A percentile compares a stretch with the other conserved stretches of the same genome.
Conservation (phyloP, 2,113 vertebrate genomes). For the Thryonomys swinderianus region DNA sequence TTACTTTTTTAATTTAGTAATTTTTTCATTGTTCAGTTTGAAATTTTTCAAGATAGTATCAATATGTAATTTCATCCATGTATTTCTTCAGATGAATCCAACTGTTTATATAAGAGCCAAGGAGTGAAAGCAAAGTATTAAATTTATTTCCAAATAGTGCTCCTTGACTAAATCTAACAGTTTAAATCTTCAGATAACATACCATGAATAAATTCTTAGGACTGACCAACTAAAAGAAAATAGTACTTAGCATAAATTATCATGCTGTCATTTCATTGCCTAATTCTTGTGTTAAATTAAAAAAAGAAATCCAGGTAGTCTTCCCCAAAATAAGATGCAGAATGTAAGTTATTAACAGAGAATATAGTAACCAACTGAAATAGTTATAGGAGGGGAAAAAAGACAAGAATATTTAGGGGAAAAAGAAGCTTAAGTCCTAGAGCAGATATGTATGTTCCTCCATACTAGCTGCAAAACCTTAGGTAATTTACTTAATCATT, state of each 20-base stretch:
- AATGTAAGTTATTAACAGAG: not conserved
- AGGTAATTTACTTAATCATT: not conserved
- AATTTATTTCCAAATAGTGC: slow-evolving; percentile 2
- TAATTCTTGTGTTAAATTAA: slow-evolving; percentile 15
- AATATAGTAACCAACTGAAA: not conserved
- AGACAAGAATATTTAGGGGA: not conserved
- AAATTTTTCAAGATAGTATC: slow-evolving; percentile 30
- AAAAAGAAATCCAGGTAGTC: slow-evolving; percentile 33
- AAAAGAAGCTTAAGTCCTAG: not conserved
- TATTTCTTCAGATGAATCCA: slow-evolving; percentile 18
- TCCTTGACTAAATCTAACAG: slow-evolving; percentile 9
- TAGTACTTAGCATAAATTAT: not conserved
- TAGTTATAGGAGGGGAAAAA: not conserved
- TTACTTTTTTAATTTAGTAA: not conserved
- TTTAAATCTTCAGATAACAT: not conserved
- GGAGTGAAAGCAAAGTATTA: not conserved
- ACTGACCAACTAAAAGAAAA: slow-evolving; percentile 7
- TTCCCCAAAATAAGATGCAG: not conserved
- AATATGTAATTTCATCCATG: not conserved
- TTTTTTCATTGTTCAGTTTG: slow-evolving; percentile 12
- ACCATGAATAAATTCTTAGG: not conserved
- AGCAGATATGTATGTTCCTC: not conserved
- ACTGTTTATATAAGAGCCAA: not conserved
- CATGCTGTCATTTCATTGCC: not conserved
- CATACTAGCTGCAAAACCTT: not conserved